phyloP scores from a whole-genome alignment of 2,113 vertebrate species.

The Pterocles orientalis region DNA sequence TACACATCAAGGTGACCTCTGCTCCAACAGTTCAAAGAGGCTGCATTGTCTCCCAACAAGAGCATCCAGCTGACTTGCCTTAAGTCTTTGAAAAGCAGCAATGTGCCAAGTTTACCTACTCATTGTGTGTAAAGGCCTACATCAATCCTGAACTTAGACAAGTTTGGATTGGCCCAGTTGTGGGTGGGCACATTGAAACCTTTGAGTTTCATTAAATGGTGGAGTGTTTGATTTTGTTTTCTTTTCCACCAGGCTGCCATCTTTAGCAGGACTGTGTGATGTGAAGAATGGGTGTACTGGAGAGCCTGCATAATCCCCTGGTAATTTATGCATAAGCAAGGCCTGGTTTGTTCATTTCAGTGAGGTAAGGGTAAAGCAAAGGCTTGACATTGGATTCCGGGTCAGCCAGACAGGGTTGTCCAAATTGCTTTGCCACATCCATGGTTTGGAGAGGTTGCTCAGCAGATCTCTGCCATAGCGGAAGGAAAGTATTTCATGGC shows the following conservation, averaged over 20 bases:
- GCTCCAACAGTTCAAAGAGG: not conserved
- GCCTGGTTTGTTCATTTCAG: not conserved
- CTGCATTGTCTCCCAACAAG: not conserved
- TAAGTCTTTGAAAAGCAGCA: not conserved
- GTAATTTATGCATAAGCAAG: not conserved
- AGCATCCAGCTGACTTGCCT: conserved; percentile 4
- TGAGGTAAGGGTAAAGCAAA: not conserved
- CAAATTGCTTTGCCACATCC: not conserved
- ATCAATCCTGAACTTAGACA: conserved; percentile 29
- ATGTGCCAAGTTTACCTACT: conserved; percentile 45
- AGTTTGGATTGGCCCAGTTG: not conserved
- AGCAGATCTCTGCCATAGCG: not conserved
- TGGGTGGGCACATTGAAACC: conserved; percentile 18
- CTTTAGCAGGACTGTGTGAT: not conserved
- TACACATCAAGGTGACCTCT: not conserved
- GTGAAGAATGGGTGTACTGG: not conserved
- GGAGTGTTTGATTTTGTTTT: conserved; percentile 24
- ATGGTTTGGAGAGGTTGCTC: not conserved
- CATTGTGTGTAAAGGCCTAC: not conserved
- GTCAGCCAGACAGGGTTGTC: not conserved
- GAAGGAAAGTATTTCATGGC: not conserved
- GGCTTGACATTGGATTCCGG: not conserved
- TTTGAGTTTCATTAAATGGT: conserved; percentile 3
- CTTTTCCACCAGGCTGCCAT: not conserved
- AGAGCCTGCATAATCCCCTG: not conserved